Conservation (phyloP, 2,113 vertebrate genomes). For the Macquaria ambigua region DNA sequence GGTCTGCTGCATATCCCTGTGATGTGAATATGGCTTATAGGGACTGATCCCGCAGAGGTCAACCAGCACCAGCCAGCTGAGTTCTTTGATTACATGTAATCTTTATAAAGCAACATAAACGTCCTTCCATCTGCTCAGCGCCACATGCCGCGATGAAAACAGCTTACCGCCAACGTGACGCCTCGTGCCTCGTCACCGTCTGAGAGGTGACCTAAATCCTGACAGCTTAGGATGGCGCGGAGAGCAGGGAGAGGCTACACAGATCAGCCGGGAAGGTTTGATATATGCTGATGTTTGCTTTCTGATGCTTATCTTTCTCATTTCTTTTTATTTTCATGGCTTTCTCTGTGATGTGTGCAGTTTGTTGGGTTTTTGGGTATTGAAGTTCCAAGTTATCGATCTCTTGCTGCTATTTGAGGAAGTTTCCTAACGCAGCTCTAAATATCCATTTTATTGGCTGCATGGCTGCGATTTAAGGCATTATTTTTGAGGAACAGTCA, state of each 20-base stretch:
- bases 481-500: no score
- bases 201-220: conserved; percentile 64
- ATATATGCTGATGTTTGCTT: neutral
- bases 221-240: conserved; percentile 27
- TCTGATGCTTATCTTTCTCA: neutral
- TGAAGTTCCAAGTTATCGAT: neutral
- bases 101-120: neutral
- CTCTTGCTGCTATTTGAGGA: neutral
- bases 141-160: neutral
- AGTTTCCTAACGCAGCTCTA: neutral
- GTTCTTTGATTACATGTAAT: conserved; percentile 16
- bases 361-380: neutral
- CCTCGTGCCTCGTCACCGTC: conserved; percentile 30
- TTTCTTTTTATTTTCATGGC: neutral
- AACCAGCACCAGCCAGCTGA: conserved; percentile 1
- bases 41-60: neutral
- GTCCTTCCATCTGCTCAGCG: conserved; percentile 36
- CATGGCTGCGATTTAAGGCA: neutral
- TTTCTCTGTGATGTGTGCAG: no score
- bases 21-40: neutral
- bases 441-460: neutral
- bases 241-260: neutral
- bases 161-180: conserved; percentile 25
- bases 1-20: neutral
- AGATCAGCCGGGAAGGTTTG: neutral